A percentile compares a stretch with the other conserved stretches of the same genome.
Evolutionary conservation across 2,888 invertebrate species (phyloP).

Genomic region (Drosophila flavopinicola): DNA sequence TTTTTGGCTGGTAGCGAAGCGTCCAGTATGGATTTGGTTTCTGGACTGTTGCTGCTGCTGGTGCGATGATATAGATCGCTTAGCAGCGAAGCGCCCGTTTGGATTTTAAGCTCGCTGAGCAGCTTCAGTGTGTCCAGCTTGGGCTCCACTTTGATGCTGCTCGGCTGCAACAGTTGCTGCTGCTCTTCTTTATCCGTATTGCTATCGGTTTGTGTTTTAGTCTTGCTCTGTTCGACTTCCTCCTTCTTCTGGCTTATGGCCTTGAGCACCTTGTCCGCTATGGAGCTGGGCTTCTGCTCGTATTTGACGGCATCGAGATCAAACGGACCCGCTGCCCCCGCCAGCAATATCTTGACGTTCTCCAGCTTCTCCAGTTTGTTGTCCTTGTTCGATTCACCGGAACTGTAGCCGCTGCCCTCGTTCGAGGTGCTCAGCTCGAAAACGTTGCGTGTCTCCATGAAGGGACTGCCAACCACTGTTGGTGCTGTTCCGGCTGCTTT

Average conservation of each 20-base stretch:
- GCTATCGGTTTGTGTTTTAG: constrained; percentile 77
- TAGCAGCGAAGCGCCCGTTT: constrained; percentile 55
- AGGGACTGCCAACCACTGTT: constrained; percentile 80
- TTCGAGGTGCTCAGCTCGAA: constrained; percentile 82
- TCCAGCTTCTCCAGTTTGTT: constrained; percentile 83
- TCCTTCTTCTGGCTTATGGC: constrained; percentile 86
- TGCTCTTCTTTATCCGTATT: constrained; percentile 70
- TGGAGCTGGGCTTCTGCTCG: constrained; percentile 85
- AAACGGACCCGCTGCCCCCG: constrained; percentile 80
- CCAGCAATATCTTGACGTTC: constrained; percentile 82
- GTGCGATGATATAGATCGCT: constrained; percentile 52
- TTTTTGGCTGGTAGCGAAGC: constrained; percentile 85
- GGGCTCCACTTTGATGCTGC: constrained; percentile 14
- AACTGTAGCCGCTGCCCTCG: constrained; percentile 76
- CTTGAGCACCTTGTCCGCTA: constrained; percentile 87
- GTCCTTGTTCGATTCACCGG: constrained; percentile 77
- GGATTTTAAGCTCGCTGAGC: constrained; percentile 80
- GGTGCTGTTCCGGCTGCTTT: constrained; percentile 29
- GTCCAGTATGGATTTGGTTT: constrained; percentile 83
- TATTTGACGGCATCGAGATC: constrained; percentile 82
- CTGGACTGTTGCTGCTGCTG: constrained; percentile 77
- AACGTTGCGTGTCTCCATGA: constrained; percentile 83
- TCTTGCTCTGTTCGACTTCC: constrained; percentile 84
- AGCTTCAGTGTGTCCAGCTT: constrained; percentile 46
- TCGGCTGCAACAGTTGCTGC: constrained; percentile 18